Conservation (phyloP, 2,797 vertebrate species). For the Oryzias sinensis region DNA sequence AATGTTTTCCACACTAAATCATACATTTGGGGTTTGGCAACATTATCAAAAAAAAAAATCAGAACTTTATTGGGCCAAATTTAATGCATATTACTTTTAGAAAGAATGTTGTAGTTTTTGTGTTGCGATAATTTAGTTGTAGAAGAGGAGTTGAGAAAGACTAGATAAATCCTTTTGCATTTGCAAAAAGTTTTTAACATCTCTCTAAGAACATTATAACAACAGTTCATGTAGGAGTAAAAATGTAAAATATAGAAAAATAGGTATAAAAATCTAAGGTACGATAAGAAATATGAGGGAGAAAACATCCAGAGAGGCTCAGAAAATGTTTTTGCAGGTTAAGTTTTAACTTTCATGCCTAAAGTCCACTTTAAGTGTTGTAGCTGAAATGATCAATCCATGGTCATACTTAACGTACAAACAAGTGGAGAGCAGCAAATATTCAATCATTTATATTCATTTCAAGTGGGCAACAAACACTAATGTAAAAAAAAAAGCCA, state of each 20-base stretch:
- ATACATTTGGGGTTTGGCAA: conserved; percentile 36
- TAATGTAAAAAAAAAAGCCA: too few species aligned
- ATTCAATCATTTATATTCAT: too few species aligned
- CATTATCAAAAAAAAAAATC: conserved; percentile 24
- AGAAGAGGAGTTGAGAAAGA: conserved; percentile 25
- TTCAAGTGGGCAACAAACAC: too few species aligned
- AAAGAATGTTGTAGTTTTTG: conserved; percentile 8
- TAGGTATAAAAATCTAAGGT: conserved; percentile 4
- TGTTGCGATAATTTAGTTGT: conserved; percentile 15
- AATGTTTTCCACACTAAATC: conserved; percentile 52
- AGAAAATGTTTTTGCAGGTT: too few species aligned
- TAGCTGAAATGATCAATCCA: too few species aligned
- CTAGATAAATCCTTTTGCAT: conserved; percentile 14
- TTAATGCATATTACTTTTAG: conserved; percentile 33
- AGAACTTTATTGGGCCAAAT: conserved; percentile 40
- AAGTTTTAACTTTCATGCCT: too few species aligned
- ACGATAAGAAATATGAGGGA: too few species aligned
- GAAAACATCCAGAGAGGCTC: too few species aligned
- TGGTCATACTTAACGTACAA: too few species aligned
- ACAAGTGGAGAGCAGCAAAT: too few species aligned
- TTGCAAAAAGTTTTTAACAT: conserved; percentile 61
- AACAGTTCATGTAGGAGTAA: conserved; percentile 21
- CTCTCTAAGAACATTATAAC: conserved; percentile 27
- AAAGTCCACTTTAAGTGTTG: too few species aligned
- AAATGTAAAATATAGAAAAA: conserved; percentile 24